Evolutionary conservation across 2,888 invertebrate genomes (phyloP).

Genomic region (Perithous albicinctus): DNA sequence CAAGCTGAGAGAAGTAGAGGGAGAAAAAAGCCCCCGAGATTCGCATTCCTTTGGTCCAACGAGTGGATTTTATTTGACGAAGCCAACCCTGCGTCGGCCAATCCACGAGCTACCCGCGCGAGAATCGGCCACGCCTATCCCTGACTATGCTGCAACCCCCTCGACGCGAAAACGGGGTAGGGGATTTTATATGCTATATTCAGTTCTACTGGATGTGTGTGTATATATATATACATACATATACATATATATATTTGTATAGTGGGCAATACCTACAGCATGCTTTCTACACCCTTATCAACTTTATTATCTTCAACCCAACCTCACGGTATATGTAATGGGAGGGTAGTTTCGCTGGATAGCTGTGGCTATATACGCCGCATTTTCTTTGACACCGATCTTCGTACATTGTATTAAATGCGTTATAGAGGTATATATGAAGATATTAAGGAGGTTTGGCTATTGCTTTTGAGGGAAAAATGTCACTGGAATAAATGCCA

Average conservation of each 20-base stretch:
- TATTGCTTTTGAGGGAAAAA: background rate
- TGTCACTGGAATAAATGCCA: too few relatives aligned
- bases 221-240: too few relatives aligned
- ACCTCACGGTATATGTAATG: slow-evolving; percentile 69
- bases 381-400: slow-evolving; percentile 40
- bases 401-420: slow-evolving; percentile 24
- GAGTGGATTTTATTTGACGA: slow-evolving; percentile 85
- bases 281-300: slow-evolving; percentile 83
- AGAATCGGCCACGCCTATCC: slow-evolving; percentile 81
- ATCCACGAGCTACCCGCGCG: slow-evolving; percentile 77
- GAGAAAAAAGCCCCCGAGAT: slow-evolving; percentile 81
- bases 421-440: slow-evolving; percentile 4
- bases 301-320: slow-evolving; percentile 83
- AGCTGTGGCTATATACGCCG: slow-evolving; percentile 24
- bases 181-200: slow-evolving; percentile 61
- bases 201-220: slow-evolving; percentile 44
- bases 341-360: slow-evolving; percentile 53
- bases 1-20: slow-evolving; percentile 63
- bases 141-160: slow-evolving; percentile 68
- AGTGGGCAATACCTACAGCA: slow-evolving; percentile 47
- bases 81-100: slow-evolving; percentile 80
- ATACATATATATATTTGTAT: slow-evolving; percentile 11
- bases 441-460: slow-evolving; percentile 21
- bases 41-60: slow-evolving; percentile 83
- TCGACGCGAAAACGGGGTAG: slow-evolving; percentile 56